Conservation (phyloP, 1,140 invertebrate genomes). For the Ceratoteleas bidentatus region DNA sequence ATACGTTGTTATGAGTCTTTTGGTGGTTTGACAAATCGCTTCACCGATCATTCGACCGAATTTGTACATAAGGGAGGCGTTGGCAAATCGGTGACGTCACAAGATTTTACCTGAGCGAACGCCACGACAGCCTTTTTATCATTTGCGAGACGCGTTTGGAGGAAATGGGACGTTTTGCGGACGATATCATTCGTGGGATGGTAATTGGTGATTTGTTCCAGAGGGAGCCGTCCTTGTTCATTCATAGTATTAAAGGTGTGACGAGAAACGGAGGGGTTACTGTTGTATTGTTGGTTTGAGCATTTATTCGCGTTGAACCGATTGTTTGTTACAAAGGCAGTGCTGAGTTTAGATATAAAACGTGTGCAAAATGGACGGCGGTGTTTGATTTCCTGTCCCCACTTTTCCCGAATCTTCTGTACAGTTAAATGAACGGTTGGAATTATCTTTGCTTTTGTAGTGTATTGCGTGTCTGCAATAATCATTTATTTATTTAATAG, state of each 20-base stretch:
- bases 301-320: slow-evolving; percentile 71
- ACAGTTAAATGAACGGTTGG: too few species aligned
- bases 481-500: too few species aligned
- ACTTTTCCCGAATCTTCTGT: too few species aligned
- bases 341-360: slow-evolving; percentile 35
- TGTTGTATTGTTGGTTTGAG: slow-evolving; percentile 45
- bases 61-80: slow-evolving; percentile 26
- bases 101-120: neutral
- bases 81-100: slow-evolving; percentile 15
- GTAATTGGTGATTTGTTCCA: slow-evolving; percentile 16
- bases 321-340: slow-evolving; percentile 68
- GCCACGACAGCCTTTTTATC: slow-evolving; percentile 9
- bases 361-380: slow-evolving; percentile 11
- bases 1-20: slow-evolving; percentile 2
- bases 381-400: too few species aligned
- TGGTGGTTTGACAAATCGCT: slow-evolving; percentile 5
- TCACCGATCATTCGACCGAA: slow-evolving; percentile 4
- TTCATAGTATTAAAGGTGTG: slow-evolving; percentile 36
- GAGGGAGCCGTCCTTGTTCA: slow-evolving; percentile 34
- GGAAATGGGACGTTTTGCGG: neutral
- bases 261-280: neutral
- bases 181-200: neutral
- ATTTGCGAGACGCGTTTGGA: neutral
- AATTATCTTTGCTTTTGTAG: too few species aligned
- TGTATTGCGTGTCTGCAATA: too few species aligned